Evolutionary conservation across 2,888 invertebrate species (phyloP).

Genomic region (Cerastis leucographa): DNA sequence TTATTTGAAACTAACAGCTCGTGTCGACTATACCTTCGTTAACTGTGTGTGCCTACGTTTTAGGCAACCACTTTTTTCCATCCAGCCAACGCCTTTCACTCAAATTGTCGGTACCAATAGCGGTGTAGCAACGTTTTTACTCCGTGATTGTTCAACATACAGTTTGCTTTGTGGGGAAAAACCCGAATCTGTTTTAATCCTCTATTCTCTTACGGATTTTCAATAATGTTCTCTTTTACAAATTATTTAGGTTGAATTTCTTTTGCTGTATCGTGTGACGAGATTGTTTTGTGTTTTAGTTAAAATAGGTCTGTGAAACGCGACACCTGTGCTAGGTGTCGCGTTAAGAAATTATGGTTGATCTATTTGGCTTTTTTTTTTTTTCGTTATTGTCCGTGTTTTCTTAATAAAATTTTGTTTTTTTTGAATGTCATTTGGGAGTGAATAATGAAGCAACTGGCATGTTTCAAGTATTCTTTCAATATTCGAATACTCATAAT

Average conservation of each 20-base stretch:
- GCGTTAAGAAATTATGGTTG: conserved; percentile 1
- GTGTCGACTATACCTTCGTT: conserved; percentile 19
- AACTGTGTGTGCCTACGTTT: conserved; percentile 22
- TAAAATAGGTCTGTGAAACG: no score
- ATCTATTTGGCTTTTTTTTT: conserved; percentile 5
- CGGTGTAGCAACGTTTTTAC: conserved; percentile 53
- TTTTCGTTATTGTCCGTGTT: not conserved
- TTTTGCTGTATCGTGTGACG: conserved; percentile 1
- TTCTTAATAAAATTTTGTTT: conserved; percentile 5
- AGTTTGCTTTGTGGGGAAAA: conserved; percentile 27
- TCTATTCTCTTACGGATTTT: conserved; percentile 24
- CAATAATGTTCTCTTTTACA: conserved; percentile 44
- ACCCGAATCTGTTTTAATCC: conserved; percentile 25
- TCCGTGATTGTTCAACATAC: conserved; percentile 55
- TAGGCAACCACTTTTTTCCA: conserved; percentile 35
- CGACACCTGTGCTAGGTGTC: no score
- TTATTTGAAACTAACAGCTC: conserved; percentile 9
- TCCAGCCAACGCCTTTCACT: conserved; percentile 40
- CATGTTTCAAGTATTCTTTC: conserved; percentile 9
- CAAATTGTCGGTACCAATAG: conserved; percentile 47
- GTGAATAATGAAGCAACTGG: conserved; percentile 27
- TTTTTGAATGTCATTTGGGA: not conserved
- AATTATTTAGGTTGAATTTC: conserved; percentile 23
- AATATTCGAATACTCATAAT: not conserved
- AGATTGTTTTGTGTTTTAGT: conserved; percentile 1